Base-by-base conservation (phyloP, 2,888 invertebrate genomes). In the Cryptus viduatorius region DNA sequence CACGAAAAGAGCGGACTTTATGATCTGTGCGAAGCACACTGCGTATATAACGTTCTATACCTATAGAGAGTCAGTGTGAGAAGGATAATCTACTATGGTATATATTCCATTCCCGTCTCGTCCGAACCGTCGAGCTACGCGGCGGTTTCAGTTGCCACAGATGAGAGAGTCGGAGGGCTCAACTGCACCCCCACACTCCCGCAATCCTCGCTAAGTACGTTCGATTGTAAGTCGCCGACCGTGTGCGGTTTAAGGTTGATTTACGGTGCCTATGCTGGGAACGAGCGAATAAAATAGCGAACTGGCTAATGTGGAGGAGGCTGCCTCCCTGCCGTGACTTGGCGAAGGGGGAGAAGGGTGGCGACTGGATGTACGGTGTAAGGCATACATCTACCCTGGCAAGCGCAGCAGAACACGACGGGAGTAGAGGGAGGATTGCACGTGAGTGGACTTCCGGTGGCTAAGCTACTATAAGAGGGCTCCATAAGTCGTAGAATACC, bases 161-260 rank as follows among this genome's bases (percentile, higher is more conserved):
- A 77, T 59, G 44, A 67, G 42, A 68, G 79, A 64, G 59, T n/a
- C n/a, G 14, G 79, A 81, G 75, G 78, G 79, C 37, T 16, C 64
- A 42, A 42, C 42, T 37, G 42, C 42, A 42, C 46, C 68, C 77
- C 56, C 76, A 48, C 76, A 42, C 48, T 76, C 75, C 61, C 79
- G 67, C 83, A 76, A 76, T 82, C 79, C 84, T 84, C 84, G 90
- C 91, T 92, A 91, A 93, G 93, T 93, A 93, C 90, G 90, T 93
- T 93, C 92, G 92, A 93, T 93, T 92, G 93, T 93, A 93, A 93
- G 92, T 91, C 90, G 90, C 88, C 83, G 85, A 72, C 50, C 72
- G 69, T 64, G 81, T 73, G 78, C 89, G 91, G 90, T 92, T 93
- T 92, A 92, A 92, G 90, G 89, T 90, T 92, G 93, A 93, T 92